Base-by-base conservation (phyloP, 2,888 invertebrate species). In the Cosmorhoe ocellata region DNA sequence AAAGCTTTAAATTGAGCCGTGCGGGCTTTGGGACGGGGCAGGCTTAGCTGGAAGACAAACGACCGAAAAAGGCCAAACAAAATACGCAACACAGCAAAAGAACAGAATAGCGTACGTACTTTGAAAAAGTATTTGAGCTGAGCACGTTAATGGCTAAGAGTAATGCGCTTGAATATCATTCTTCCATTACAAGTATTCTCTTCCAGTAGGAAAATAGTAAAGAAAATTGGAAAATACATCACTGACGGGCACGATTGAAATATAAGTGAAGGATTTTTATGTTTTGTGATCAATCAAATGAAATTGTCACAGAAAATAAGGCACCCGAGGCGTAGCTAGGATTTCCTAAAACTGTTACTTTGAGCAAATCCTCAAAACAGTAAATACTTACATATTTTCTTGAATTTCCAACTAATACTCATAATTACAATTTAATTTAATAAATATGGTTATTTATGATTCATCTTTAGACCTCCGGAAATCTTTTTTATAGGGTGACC, bases 1-100 rank as follows among this genome's bases (percentile, higher is more conserved):
- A 74, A 64, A 64, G 67, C 68, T 72, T 72, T 63, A 74, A 74
- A 74, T 74, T 75, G 74, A 74, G 72, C 76, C 64, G 68, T 65
- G 69, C 60, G 61, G 63, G 73, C 74, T 68, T 71, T 67, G 61
- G 69, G 64, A 61, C 65, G 51, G 51, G 45, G 64, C 63, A 56
- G 56, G 75, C 71, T 76, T 71, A 73, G 61, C 63, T 58, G 50
- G 64, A 76, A 74, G 74, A 74, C 69, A 76, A 74, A 76, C 72
- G 76, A 71, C 74, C 66, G 56, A 74, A 74, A 74, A 75, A 76
- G 69, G 66, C 60, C 61, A 46, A 51, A 51, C 46, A 46, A 42
- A 51, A 51, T 51, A 45, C 51, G 45, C 45, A 51, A 50, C 43
- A 45, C 51, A 45, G 51, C 51, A 45, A 51, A 36, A 51, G 51